phyloP scores from a whole-genome alignment of 2,888 invertebrate species.

The Latheticus oryzae region DNA sequence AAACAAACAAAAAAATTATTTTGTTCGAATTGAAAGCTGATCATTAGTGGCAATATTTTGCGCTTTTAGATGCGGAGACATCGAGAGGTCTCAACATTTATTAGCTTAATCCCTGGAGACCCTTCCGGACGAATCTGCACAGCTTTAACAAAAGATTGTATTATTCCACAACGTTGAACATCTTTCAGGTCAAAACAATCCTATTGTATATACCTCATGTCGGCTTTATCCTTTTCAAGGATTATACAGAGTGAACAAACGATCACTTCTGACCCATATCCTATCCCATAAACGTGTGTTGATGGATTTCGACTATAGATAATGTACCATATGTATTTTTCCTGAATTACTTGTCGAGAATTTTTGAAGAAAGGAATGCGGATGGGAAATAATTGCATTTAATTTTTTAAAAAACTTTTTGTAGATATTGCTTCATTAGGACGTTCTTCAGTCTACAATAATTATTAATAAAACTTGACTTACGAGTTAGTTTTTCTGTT shows the following conservation, averaged over 20 bases:
- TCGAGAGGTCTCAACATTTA: too few species aligned
- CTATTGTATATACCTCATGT: conserved; percentile 31
- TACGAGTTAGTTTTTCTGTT: conserved; percentile 6
- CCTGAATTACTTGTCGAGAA: too few species aligned
- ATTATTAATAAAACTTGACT: conserved; percentile 26
- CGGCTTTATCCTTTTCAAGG: conserved; percentile 28
- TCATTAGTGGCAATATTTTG: too few species aligned
- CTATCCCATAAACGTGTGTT: conserved; percentile 12
- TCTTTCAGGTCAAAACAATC: conserved; percentile 37
- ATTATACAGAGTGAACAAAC: conserved; percentile 15
- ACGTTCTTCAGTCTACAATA: conserved; percentile 6
- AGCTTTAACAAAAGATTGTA: too few species aligned
- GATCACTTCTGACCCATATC: conserved; percentile 28
- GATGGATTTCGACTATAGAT: conserved; percentile 3
- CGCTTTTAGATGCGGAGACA: too few species aligned
- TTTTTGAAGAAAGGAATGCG: too few species aligned
- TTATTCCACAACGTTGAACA: conserved; percentile 48
- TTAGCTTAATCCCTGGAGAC: too few species aligned
- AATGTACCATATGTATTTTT: too few species aligned
- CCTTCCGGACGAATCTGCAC: too few species aligned
- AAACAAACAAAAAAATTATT: too few species aligned
- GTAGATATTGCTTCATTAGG: conserved; percentile 28
- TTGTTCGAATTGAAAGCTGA: too few species aligned
- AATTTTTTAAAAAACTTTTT: conserved; percentile 32
- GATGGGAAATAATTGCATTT: conserved; percentile 30